Evolutionary conservation across 1,140 invertebrate genomes (phyloP).

Genomic region (roundworm (Caenorhabditis elegans)): WBcel235 BX284605.5:7827501-7828000

Average conservation of each 20-base stretch:
- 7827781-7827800: no score
- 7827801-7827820: no score
- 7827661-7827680: conserved; percentile 70
- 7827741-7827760: no score
- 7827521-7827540: conserved; percentile 60
- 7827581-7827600: conserved; percentile 84
- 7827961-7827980: no score
- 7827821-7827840: no score
- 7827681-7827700: background rate
- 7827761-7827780: no score
- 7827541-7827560: conserved; percentile 59
- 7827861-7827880: no score
- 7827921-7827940: background rate
- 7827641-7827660: conserved; percentile 75
- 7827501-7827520: conserved; percentile 62
- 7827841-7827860: no score
- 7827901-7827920: background rate
- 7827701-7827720: background rate
- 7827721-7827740: no score
- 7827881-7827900: background rate
- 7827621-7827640: conserved; percentile 82
- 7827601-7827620: conserved; percentile 75
- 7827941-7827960: no score
- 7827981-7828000: no score
- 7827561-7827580: conserved; percentile 54